These are phyloP conservation scores for Pitta sordida DNA, from an alignment of 2,113 vertebrate genomes.

Conservation along the genomic window DNA sequence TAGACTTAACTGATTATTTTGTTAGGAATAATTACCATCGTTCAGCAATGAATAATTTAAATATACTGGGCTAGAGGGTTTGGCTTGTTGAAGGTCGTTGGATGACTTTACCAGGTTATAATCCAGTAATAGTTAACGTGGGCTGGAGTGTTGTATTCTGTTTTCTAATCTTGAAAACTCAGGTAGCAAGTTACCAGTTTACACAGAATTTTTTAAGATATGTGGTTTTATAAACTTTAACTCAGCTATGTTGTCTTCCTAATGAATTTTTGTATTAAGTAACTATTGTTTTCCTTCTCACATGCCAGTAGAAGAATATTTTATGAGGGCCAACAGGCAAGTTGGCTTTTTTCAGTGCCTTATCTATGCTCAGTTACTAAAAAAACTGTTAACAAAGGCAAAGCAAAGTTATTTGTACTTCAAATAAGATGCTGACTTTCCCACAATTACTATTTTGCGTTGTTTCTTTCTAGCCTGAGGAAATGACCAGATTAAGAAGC, in stretches of 20 bases:
- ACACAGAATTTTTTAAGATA: neutral
- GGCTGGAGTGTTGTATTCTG: neutral
- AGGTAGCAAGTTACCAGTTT: neutral
- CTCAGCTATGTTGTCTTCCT: neutral
- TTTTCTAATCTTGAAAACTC: neutral
- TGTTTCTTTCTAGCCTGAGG: constrained; percentile 86
- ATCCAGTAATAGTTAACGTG: neutral
- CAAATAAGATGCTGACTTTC: constrained; percentile 59
- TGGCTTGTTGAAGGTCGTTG: neutral
- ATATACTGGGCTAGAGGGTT: neutral
- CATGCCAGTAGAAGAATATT: neutral
- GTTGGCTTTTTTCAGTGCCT: neutral
- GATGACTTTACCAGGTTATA: neutral
- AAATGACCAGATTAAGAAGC: constrained; percentile 95
- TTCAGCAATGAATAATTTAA: neutral
- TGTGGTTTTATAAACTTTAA: neutral
- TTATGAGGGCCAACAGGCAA: neutral
- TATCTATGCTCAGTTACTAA: neutral
- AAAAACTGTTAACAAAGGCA: neutral
- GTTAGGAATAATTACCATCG: neutral
- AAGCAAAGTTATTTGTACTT: neutral
- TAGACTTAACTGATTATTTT: neutral
- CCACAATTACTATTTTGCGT: constrained; percentile 68
- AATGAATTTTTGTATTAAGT: neutral
- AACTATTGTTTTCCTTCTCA: neutral